A percentile compares a stretch with the other conserved stretches of the same genome.
These are phyloP conservation scores for Sinocyclocheilus maitianheensis DNA, from an alignment of 2,113 vertebrate genomes.

Conservation along the genomic window DNA sequence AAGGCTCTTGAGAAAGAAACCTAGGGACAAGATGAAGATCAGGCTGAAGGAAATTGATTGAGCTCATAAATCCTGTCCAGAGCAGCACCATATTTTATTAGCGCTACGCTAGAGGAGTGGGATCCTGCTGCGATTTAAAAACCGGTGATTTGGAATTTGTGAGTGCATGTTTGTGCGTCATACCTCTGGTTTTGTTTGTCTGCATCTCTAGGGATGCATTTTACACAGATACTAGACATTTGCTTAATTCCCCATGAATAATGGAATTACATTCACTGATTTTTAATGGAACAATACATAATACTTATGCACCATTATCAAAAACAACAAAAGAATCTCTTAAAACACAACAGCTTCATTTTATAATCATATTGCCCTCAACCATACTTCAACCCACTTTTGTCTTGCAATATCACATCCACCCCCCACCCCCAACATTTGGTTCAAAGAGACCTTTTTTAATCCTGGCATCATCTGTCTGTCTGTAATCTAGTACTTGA, in stretches of 20 bases:
- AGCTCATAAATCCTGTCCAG: conserved; percentile 73
- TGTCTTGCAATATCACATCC: conserved; percentile 3
- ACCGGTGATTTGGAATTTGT: conserved; percentile 42
- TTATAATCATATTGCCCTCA: conserved; percentile 21
- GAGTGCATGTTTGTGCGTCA: conserved; percentile 41
- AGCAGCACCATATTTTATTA: conserved; percentile 76
- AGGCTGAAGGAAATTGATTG: conserved; percentile 75
- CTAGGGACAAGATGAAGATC: conserved; percentile 70
- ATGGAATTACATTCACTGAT: conserved; percentile 30
- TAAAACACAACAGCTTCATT: conserved; percentile 22
- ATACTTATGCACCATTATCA: conserved; percentile 4
- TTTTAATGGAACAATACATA: conserved; percentile 11
- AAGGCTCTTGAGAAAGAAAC: conserved; percentile 74
- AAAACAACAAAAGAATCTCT: background rate
- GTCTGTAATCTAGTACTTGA: conserved; percentile 27
- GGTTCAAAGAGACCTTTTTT: background rate
- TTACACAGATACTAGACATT: conserved; percentile 41
- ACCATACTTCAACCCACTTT: conserved; percentile 21
- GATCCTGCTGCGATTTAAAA: conserved; percentile 67
- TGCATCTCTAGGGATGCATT: conserved; percentile 17
- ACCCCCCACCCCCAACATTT: background rate
- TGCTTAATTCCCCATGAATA: conserved; percentile 37
- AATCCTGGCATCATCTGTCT: conserved; percentile 41
- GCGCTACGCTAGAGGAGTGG: conserved; percentile 48
- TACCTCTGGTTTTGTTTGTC: conserved; percentile 22